phyloP scores from a whole-genome alignment of 2,113 vertebrate genomes.

The Apteryx mantelli region DNA sequence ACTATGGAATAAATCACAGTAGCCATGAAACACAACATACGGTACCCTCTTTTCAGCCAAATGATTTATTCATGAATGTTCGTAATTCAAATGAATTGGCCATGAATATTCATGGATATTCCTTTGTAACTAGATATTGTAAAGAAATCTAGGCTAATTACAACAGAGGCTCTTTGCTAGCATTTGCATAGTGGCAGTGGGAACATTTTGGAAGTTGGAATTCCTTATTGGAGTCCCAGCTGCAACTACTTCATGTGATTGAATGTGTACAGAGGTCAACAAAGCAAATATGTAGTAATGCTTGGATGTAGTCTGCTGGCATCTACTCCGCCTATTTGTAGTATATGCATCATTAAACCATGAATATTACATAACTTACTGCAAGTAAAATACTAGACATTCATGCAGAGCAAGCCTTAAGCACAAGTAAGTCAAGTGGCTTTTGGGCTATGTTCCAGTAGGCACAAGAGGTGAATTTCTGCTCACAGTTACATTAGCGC shows the following conservation, averaged over 20 bases:
- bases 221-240: constrained; percentile 46
- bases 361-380: constrained; percentile 61
- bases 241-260: constrained; percentile 55
- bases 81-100: constrained; percentile 61
- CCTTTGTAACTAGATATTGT: constrained; percentile 71
- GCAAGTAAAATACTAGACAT: constrained; percentile 22
- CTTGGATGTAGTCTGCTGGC: constrained; percentile 53
- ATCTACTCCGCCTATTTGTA: constrained; percentile 35
- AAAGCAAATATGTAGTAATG: constrained; percentile 39
- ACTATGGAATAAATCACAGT: constrained; percentile 66
- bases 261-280: constrained; percentile 47
- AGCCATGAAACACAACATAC: constrained; percentile 68
- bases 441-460: constrained; percentile 45
- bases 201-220: constrained; percentile 66
- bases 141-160: constrained; percentile 73
- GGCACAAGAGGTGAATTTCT: constrained; percentile 50
- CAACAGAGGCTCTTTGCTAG: constrained; percentile 38
- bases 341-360: constrained; percentile 51
- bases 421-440: constrained; percentile 48
- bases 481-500: constrained; percentile 51
- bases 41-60: constrained; percentile 57
- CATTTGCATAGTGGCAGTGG: constrained; percentile 48
- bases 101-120: constrained; percentile 73
- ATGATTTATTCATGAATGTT: constrained; percentile 77
- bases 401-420: constrained; percentile 33